A percentile compares a stretch with the other conserved stretches of the same genome.
Evolutionary conservation across 53 echinoderm and acorn worm genomes (phyloP).

Genomic region (Apostichopus leukothele): DNA sequence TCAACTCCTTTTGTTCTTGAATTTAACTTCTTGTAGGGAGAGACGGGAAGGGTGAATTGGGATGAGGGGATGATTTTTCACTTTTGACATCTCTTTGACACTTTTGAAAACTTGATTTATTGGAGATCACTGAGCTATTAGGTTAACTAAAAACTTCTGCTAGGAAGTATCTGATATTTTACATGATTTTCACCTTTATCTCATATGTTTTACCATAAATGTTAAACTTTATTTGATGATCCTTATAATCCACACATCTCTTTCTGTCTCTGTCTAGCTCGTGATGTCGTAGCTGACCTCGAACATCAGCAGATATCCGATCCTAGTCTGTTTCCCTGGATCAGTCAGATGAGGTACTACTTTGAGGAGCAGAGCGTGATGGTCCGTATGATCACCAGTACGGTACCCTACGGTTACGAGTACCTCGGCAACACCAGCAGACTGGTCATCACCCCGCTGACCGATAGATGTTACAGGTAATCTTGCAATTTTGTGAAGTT

Average conservation of each 20-base stretch:
- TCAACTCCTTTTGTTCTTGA: too few species aligned
- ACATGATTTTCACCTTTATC: not conserved
- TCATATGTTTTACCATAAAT: not conserved
- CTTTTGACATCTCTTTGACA: too few species aligned
- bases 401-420: slow-evolving; percentile 95
- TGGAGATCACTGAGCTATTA: too few species aligned
- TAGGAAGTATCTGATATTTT: not conserved
- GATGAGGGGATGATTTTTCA: too few species aligned
- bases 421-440: slow-evolving; percentile 94
- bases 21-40: too few species aligned
- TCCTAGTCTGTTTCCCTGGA: slow-evolving; percentile 79
- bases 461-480: slow-evolving; percentile 95
- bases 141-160: too few species aligned
- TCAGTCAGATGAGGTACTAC: slow-evolving; percentile 95
- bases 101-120: too few species aligned
- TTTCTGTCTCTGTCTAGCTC: slow-evolving; percentile 50
- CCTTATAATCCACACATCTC: too few species aligned
- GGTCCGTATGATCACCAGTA: slow-evolving; percentile 94
- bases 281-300: slow-evolving; percentile 85
- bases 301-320: slow-evolving; percentile 67
- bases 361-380: slow-evolving; percentile 80
- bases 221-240: not conserved
- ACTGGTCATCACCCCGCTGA: slow-evolving; percentile 94
- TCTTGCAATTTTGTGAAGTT: too few species aligned
- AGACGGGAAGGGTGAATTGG: too few species aligned